Base-by-base conservation (phyloP, 2,888 invertebrate species). In the Tortricodes alternella region DNA sequence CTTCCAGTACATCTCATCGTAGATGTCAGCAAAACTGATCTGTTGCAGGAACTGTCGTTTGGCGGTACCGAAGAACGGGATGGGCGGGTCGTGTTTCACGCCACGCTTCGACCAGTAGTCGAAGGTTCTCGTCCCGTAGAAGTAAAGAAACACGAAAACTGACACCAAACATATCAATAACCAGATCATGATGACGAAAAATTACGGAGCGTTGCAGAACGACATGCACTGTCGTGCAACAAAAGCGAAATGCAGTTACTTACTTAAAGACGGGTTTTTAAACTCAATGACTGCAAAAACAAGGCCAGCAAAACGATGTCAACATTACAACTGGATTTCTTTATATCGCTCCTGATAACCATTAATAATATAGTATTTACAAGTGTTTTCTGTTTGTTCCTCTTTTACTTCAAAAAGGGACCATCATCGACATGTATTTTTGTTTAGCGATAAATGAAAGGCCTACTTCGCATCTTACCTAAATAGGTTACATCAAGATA, bases 61-160 rank as follows among this genome's bases (percentile, higher is more conserved):
- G 46, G 58, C 58, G 21, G 59, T 64, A 3, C 66, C 64, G 24
- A 66, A 46, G 16, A 62, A 60, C 3, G 63, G 63, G 35, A 63
- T n/a, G 1, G 64, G 66, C 11, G 53, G 51, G 43, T 62, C 63
- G 37, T 64, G 59, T 27, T 61, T 61, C 7, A 67, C 51, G 11
- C 61, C 61, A 2, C 59, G 49, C 24, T 58, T 29, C 21, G 50
- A 37, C 66, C 66, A 67, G 24, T 67, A 67, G 9, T 53, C 49
- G 23, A 49, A 62, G 8, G 52, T 60, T 11, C 53, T 44, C 4
- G 60, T 64, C 1, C 59, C 59, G 32, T 62, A 63, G 0, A 38
- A 41, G 37, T 66, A 66, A 1, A 64, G 16, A 0, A 58, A 46
- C 24, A 58, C 49, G 8, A 34, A 7, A 8, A 32, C 9, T 1